These are phyloP conservation scores for Megastigmus dorsalis DNA, from an alignment of 2,888 invertebrate genomes.

Conservation along the genomic window DNA sequence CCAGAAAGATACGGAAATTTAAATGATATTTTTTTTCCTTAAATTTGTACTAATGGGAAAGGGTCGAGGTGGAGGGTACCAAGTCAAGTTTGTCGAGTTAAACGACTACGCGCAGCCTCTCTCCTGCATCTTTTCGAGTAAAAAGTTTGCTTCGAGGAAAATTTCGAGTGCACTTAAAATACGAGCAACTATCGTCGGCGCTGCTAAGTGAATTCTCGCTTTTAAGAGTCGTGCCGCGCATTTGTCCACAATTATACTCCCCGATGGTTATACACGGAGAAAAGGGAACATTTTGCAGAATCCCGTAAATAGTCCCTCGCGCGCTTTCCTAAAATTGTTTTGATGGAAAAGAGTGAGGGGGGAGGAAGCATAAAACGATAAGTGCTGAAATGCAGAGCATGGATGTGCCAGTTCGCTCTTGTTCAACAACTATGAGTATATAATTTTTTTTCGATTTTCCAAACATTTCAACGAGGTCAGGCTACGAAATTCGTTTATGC, in stretches of 20 bases:
- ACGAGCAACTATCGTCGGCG: conserved; percentile 15
- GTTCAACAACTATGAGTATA: no score
- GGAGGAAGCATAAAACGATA: no score
- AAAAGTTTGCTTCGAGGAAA: conserved; percentile 32
- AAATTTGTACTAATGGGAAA: background rate
- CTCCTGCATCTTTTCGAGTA: conserved; percentile 9
- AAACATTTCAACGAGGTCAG: no score
- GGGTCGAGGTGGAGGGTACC: no score
- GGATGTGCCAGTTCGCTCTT: no score
- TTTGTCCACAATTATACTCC: conserved; percentile 16
- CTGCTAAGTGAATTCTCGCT: conserved; percentile 15
- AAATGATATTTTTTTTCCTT: background rate
- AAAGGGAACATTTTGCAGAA: background rate
- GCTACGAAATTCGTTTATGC: no score
- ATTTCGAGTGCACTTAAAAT: conserved; percentile 44
- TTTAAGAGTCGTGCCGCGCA: background rate
- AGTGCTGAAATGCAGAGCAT: no score
- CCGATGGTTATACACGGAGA: background rate
- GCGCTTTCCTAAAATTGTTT: background rate
- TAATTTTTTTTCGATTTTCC: no score
- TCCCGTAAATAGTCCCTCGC: background rate
- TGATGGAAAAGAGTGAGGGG: background rate
- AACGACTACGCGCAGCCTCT: background rate
- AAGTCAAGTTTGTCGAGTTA: conserved; percentile 21
- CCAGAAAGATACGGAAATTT: no score